Evolutionary conservation across 2,888 invertebrate species (phyloP).

Genomic region (Seira ritae): DNA sequence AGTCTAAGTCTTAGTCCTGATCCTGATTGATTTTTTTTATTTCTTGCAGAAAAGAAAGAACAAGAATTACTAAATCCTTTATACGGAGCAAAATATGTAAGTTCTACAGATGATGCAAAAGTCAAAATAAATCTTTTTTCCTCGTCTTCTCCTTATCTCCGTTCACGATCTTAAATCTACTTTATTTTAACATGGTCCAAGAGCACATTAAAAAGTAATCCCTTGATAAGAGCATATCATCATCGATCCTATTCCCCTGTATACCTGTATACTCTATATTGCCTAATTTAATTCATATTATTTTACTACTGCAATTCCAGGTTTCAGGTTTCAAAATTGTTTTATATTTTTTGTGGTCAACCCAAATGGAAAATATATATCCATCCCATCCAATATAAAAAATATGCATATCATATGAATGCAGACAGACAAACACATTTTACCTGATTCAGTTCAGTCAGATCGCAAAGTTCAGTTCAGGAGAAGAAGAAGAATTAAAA

Average conservation of each 20-base stretch:
- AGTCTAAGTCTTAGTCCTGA: not conserved
- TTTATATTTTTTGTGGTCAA: not conserved
- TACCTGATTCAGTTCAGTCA: conserved; percentile 6
- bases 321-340: conserved; percentile 54
- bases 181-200: conserved; percentile 37
- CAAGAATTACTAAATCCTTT: not conserved
- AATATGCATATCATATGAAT: not conserved
- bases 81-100: not conserved
- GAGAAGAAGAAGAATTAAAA: conserved; percentile 27
- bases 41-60: conserved; percentile 1
- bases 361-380: not conserved
- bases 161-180: conserved; percentile 27
- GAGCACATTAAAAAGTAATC: conserved; percentile 46
- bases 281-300: conserved; percentile 57
- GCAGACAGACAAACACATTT: too few species aligned
- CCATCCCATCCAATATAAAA: not conserved
- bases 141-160: conserved; percentile 11
- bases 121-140: conserved; percentile 15
- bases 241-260: not conserved
- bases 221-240: conserved; percentile 29
- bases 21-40: conserved; percentile 14
- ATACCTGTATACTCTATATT: conserved; percentile 44
- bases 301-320: conserved; percentile 49
- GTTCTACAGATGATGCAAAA: not conserved
- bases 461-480: conserved; percentile 32